Evolutionary conservation across 2,797 vertebrate genomes (phyloP).

Genomic region (Acanthurus tractus): DNA sequence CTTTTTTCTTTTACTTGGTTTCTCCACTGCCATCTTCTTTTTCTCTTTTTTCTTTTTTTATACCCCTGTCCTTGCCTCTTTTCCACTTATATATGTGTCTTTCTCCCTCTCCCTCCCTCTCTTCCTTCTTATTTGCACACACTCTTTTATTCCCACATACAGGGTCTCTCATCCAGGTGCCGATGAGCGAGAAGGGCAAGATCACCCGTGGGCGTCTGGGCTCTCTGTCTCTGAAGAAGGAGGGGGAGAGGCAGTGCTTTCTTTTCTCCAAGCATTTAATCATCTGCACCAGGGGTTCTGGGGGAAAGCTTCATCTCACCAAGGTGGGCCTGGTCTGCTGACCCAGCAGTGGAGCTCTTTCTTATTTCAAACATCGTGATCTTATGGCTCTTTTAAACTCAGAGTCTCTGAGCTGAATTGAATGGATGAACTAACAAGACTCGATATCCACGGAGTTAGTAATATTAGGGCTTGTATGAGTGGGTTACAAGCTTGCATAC

Average conservation of each 20-base stretch:
- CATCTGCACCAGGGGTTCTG: slow-evolving; percentile 95
- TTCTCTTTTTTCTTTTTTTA: slow-evolving; percentile 23
- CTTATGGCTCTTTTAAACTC: not conserved
- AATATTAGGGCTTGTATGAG: slow-evolving; percentile 28
- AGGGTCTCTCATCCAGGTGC: slow-evolving; percentile 98
- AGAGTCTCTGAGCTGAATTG: slow-evolving; percentile 18
- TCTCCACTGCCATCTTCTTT: not conserved
- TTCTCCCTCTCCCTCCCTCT: slow-evolving; percentile 6
- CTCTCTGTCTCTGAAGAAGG: slow-evolving; percentile 95
- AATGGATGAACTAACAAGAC: slow-evolving; percentile 29
- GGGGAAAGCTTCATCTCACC: slow-evolving; percentile 96
- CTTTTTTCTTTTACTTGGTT: slow-evolving; percentile 11
- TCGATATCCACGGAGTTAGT: slow-evolving; percentile 27
- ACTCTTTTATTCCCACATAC: slow-evolving; percentile 44
- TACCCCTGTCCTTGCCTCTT: slow-evolving; percentile 6
- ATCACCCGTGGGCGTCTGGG: slow-evolving; percentile 94
- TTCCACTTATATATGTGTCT: not conserved
- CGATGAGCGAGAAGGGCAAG: slow-evolving; percentile 96
- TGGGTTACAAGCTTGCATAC: not conserved
- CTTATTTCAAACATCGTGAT: not conserved
- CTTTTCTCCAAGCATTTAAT: slow-evolving; percentile 98
- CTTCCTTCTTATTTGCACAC: slow-evolving; percentile 20
- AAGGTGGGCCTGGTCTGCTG: slow-evolving; percentile 87
- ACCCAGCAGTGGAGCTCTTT: slow-evolving; percentile 1
- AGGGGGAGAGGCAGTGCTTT: slow-evolving; percentile 97